Conservation (phyloP, 2,797 vertebrate genomes). For the Chaetophractus vellerosus region DNA sequence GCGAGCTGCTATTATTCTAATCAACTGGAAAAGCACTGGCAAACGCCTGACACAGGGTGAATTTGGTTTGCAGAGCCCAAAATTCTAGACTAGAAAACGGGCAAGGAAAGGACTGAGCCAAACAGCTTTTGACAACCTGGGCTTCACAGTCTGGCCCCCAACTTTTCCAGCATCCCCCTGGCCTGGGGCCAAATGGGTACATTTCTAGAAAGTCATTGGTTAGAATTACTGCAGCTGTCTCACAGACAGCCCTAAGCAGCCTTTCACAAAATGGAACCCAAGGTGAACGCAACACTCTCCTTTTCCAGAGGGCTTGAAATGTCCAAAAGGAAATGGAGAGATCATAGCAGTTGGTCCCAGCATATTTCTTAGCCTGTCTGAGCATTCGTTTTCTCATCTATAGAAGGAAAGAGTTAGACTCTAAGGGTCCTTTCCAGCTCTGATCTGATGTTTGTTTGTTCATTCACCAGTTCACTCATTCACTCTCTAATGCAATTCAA, state of each 20-base stretch:
- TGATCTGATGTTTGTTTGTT: not conserved
- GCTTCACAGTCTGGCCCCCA: not conserved
- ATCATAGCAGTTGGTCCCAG: not conserved
- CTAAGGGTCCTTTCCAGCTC: not conserved
- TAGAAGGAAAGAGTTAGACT: not conserved
- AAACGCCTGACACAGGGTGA: not conserved
- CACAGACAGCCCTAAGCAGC: not conserved
- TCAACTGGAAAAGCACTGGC: not conserved
- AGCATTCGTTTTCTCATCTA: not conserved
- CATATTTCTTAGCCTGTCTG: not conserved
- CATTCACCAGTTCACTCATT: not conserved
- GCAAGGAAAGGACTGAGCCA: not conserved
- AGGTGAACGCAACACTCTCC: not conserved
- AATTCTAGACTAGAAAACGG: not conserved
- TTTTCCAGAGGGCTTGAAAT: constrained; percentile 5
- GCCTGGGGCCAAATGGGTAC: not conserved
- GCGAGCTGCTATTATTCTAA: not conserved
- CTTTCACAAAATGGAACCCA: not conserved
- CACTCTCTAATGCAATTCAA: not conserved
- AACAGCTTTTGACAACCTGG: not conserved
- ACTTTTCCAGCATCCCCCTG: not conserved
- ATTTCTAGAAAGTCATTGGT: not conserved
- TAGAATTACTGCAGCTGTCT: not conserved
- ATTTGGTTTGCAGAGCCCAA: not conserved
- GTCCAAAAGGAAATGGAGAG: not conserved